Evolutionary conservation across 2,797 vertebrate genomes (phyloP).

Genomic region (Macropus fuliginosus): DNA sequence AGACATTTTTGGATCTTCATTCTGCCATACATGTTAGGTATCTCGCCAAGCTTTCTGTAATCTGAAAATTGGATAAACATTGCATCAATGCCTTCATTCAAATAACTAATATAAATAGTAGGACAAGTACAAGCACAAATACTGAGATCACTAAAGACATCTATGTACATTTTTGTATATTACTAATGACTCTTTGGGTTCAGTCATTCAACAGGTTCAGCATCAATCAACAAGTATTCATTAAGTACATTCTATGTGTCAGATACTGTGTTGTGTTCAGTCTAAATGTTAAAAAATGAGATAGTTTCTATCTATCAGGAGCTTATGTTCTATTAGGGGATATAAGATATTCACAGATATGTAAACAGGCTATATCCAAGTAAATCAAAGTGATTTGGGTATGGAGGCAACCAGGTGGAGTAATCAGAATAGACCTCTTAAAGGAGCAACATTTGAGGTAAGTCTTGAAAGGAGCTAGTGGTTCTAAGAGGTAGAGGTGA

Average conservation of each 20-base stretch:
- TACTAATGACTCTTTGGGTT: background rate
- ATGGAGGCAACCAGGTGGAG: background rate
- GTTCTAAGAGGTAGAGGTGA: background rate
- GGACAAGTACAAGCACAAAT: background rate
- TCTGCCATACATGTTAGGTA: background rate
- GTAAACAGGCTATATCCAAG: background rate
- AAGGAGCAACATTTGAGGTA: background rate
- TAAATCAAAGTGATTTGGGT: background rate
- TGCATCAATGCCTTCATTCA: background rate
- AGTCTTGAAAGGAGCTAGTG: background rate
- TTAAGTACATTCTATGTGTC: background rate
- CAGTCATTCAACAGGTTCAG: background rate
- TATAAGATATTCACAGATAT: background rate
- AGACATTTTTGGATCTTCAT: background rate
- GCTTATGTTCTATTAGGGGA: background rate
- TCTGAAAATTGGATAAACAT: background rate
- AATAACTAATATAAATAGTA: background rate
- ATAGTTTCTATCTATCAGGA: background rate
- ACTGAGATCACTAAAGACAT: background rate
- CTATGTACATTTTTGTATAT: background rate
- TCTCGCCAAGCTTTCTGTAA: background rate
- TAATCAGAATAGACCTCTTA: background rate
- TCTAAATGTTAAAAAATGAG: background rate
- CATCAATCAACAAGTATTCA: background rate
- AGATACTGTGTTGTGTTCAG: background rate